Evolutionary conservation across 2,797 vertebrate species (phyloP), one percentile per base, ranked within the genome.

Genomic region (Argyrosomus regius): DNA sequence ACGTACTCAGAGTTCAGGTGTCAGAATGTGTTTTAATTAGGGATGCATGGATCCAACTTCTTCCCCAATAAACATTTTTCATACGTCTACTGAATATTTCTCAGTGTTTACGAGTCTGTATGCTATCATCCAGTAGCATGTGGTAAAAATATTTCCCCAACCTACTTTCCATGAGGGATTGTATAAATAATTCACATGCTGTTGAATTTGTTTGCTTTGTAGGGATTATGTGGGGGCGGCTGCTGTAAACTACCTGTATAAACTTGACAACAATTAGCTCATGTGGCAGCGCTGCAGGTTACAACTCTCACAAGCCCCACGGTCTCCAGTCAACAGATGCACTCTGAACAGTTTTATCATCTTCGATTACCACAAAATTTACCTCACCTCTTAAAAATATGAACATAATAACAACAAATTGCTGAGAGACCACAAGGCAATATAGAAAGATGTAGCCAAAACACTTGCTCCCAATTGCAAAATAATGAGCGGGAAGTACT

Each of bases 361-460:
- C 78, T 77, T 82, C 35, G n/a, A 85, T 90, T 87, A 87, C 41
- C 12, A 14, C 68, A 45, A 69, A 85, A 83, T 88, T 35, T 77
- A 86, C 58, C 75, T 67, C 65, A 31, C 31, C 57, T 76, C 78
- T 85, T 85, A 73, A 85, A 89, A 86, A 90, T 76, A 86, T 80
- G 71, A 89, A 75, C 81, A 87, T 81, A 82, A 88, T 82, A 81
- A 81, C 81, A 75, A 81, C 81, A 89, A 88, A 91, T 88, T 90
- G 87, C 77, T 56, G 60, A 69, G 86, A 87, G 89, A 88, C 87
- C 86, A 81, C 87, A 82, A 86, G 73, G 85, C 88, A 91, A 90
- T 91, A 88, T 75, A 76, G 75, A 86, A 71, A 72, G 67, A 86
- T 24, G 56, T 24, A 73, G 76, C 69, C 68, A 78, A 85, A 90